phyloP scores from a whole-genome alignment of 2,797 vertebrate genomes.

The Peromyscus melanophrys region DNA sequence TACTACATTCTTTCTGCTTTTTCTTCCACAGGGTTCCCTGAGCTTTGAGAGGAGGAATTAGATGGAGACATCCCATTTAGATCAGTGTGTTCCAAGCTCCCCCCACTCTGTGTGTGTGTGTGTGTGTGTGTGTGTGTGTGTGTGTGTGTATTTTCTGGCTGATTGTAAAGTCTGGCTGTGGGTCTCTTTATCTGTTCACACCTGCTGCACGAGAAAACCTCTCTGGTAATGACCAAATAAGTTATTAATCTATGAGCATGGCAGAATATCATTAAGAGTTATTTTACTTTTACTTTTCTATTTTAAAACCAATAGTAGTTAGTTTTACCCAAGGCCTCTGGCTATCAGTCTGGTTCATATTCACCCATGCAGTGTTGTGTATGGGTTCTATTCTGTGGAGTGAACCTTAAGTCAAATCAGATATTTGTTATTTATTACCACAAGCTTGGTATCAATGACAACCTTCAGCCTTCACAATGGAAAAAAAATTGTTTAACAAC shows the following conservation, averaged over 20 bases:
- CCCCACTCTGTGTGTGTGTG: too few relatives aligned
- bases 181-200: too few relatives aligned
- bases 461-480: neutral
- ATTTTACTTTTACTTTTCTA: neutral
- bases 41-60: too few relatives aligned
- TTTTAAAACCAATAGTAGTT: neutral
- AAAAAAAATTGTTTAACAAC: neutral
- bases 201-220: neutral
- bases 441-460: neutral
- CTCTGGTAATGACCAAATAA: neutral
- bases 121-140: too few relatives aligned
- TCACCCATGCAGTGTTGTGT: neutral
- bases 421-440: neutral
- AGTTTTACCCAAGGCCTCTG: neutral
- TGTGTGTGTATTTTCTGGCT: too few relatives aligned
- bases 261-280: neutral
- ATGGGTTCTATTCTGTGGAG: neutral
- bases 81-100: too few relatives aligned
- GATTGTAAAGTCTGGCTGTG: too few relatives aligned
- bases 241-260: neutral
- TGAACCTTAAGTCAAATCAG: neutral
- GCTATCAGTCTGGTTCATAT: neutral
- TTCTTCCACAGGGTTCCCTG: too few relatives aligned
- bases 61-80: too few relatives aligned
- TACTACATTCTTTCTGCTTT: neutral